Evolutionary conservation across 2,113 vertebrate species (phyloP), one percentile per base, ranked within the genome.

Genomic region (Muscicapa adusta): DNA sequence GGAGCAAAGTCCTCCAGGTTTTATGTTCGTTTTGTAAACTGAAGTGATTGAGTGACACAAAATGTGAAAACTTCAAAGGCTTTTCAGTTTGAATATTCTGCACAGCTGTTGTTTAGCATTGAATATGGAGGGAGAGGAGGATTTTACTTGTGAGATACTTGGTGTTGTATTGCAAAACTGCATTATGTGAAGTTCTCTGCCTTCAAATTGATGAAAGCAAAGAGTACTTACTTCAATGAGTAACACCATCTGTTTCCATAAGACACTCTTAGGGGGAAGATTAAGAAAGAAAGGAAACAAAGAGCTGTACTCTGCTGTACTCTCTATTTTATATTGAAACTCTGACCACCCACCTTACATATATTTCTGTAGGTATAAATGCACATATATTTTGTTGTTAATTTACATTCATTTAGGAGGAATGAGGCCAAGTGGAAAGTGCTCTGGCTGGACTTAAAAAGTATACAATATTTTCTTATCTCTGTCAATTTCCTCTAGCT

Each of bases 161-260:
- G 68, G 89, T 93, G 88, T 74, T 86, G 43, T 92, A 60, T 95
- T 94, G 91, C 92, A 92, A 77, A 95, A 90, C 72, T 83, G 50
- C 68, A 36, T 84, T 92, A 74, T 84, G 36, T 78, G 85, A 81
- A 89, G 80, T 62, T 28, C 38, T 78, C 68, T 77, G 51, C 43
- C 40, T 91, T 88, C 79, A 71, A 51, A 72, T 1, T 88, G 72
- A 60, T 94, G 91, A 94, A 92, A 92, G 76, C 51, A 81, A 95
- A 89, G 31, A 70, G 51, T 10, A 6, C 57, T 90, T 71, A 42
- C 33, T 90, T 88, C 75, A 53, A 36, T 80, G 92, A 94, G 88
- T 80, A 94, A 92, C 38, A 17, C 79, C 82, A 86, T 90, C 85
- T 91, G 85, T 91, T 94, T 94, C 75, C 43, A n/a, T 78, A 70